Evolutionary conservation across 1,140 invertebrate species (phyloP), one percentile per base, ranked within the genome.

Genomic region (Asbolus verrucosus): DNA sequence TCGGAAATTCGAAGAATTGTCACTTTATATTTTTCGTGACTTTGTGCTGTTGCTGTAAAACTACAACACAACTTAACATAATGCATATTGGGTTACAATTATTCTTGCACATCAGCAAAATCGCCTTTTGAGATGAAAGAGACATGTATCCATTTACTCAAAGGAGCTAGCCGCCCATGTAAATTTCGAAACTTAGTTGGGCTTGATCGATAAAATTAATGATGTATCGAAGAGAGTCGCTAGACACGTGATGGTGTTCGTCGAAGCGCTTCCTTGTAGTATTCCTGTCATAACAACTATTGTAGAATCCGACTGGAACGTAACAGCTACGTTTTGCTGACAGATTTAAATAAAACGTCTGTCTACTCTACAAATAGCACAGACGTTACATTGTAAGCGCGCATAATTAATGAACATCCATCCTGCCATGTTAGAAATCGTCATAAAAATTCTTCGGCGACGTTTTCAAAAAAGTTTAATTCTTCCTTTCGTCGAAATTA

Each of bases 141-240:
- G n/a, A n/a, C n/a, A n/a, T n/a, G n/a, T n/a, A n/a, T n/a, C n/a
- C n/a, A n/a, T n/a, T n/a, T n/a, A n/a, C n/a, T n/a, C n/a, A n/a
- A n/a, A n/a, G n/a, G n/a, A n/a, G n/a, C n/a, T n/a, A n/a, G n/a
- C n/a, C n/a, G n/a, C n/a, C n/a, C 46, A 54, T 54, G 46, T 54
- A 54, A 54, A 54, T 27, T 41, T 24, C 46, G 21, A 27, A 54
- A 21, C 15, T 14, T 21, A 15, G 33, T 11, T 54, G 19, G 11
- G n/a, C 46, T 54, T 30, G 13, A 54, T 54, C 46, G 46, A 54
- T 30, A 54, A 27, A 54, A 54, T 54, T 54, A 54, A 54, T 54
- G 46, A 54, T 54, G 46, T 24, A 54, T 54, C 46, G 46, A 54
- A 54, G n/a, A n/a, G n/a, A n/a, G n/a, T n/a, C n/a, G n/a, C n/a